Evolutionary conservation across 2,888 invertebrate species (phyloP), one percentile per base, ranked within the genome.

Genomic region (Leptura quadrifasciata): DNA sequence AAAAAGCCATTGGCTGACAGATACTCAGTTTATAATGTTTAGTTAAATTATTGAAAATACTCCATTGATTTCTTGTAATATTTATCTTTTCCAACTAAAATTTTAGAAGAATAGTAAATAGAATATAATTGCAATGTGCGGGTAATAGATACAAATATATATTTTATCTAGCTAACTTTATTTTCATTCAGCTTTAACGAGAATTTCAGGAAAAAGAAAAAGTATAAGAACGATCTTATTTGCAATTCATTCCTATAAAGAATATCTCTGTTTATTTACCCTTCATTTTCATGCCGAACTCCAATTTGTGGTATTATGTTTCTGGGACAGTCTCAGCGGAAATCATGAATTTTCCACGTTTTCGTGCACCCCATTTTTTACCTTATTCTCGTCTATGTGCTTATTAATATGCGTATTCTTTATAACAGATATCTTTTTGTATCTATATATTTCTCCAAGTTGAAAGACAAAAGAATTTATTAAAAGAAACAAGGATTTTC

Each of bases 261-360:
- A 52, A 24, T 60, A 60, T 68, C 52, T 52, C 21, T 71, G 70
- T 71, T 71, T 60, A 71, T 71, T 71, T 71, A 71, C 60, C 39
- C 52, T 60, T 60, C 60, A 61, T 47, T 57, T 69, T 69, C 58
- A 55, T 55, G 20, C 31, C 31, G 61, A 39, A 47, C 18, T 57
- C 57, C 61, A 61, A 72, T 55, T 63, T 54, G 64, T n/a, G 31
- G 72, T 64, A 64, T 64, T 64, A 64, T 17, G 72, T 72, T 72
- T 68, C 58, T 54, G 68, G 54, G 57, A 68, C 55, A 65, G 27
- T 55, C 39, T 24, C 20, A 17, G 17, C 47, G 68, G 21, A 27
- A 31, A 57, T 55, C 31, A 68, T 68, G 31, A 68, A 57, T 68
- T 60, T 60, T 60, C 54, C 24, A 55, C 68, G 18, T 68, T 65